A percentile compares a stretch with the other conserved stretches of the same genome.
phyloP scores from a whole-genome alignment of 2,113 vertebrate genomes.

The Coptodon bakossiorum region DNA sequence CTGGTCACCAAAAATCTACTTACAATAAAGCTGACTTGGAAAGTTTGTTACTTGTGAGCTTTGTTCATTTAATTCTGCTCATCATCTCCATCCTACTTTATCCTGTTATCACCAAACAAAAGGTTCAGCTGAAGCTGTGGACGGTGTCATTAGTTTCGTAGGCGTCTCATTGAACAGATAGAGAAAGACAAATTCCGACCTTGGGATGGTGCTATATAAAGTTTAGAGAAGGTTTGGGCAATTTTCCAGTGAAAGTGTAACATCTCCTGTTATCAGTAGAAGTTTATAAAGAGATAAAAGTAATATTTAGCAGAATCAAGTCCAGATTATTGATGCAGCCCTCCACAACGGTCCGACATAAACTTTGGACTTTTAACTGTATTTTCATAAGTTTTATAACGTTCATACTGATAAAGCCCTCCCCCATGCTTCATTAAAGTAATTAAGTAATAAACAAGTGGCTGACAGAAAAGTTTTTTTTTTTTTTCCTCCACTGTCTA shows the following conservation, averaged over 20 bases:
- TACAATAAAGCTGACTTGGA: conserved; percentile 54
- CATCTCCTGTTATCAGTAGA: neutral
- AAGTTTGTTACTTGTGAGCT: neutral
- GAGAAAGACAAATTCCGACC: neutral
- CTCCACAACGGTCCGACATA: neutral
- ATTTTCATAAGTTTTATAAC: neutral
- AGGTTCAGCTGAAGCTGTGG: neutral
- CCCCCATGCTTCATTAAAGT: accelerated
- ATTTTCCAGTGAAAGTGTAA: neutral
- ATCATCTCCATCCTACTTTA: neutral
- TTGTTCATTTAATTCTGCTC: neutral
- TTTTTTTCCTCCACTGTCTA: neutral
- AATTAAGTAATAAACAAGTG: neutral
- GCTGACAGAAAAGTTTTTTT: accelerated
- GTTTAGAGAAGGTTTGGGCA: neutral
- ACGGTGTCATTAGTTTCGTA: accelerated
- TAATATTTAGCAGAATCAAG: neutral
- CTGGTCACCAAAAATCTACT: conserved; percentile 29
- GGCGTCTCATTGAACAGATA: neutral
- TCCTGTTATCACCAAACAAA: neutral
- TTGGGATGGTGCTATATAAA: neutral
- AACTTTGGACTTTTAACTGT: neutral
- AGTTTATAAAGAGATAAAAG: neutral
- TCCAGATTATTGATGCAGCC: neutral
- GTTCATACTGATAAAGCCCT: neutral